Evolutionary conservation across 2,888 invertebrate genomes (phyloP), one percentile per base, ranked within the genome.

Genomic region (Mesorhabditis belari): DNA sequence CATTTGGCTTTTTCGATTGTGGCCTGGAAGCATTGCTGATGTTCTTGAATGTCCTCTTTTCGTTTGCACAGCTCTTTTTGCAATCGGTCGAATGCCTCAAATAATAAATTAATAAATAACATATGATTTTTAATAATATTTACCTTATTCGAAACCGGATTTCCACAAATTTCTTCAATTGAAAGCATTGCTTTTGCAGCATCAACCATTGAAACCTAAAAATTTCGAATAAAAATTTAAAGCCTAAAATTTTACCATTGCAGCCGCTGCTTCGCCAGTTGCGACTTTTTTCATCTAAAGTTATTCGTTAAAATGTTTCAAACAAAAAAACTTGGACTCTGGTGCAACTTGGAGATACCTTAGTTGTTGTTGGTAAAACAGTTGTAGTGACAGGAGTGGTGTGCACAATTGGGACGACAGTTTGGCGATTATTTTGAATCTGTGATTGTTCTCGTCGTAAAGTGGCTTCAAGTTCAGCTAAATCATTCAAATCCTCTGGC

Each of bases 21-120:
- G 52, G 66, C 65, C 62, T 71, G 66, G 59, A 70, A 76, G 58
- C 76, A 76, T 27, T 74, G 70, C 24, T 65, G 63, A 61, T 69
- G 68, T 26, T 68, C 66, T 49, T 64, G 65, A 24, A 74, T 68
- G 19, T 69, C 70, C 26, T 76, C 74, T 44, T 67, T 64, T 53
- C 67, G 64, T 6, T 55, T 60, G 62, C 76, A 76, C 27, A 76
- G 66, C n/a, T 58, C 60, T 54, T 50, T 63, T 19, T 63, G 28
- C 3, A 67, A 52, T 3, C 60, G 55, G 12, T 52, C 59, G 63
- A 65, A 67, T 21, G 61, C 44, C n/a, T 35, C 44, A 9, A n/a
- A n/a, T 35, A 35, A 35, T 35, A 12, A 35, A 17, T 35, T 35
- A 17, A 0, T n/a, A 1, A 2, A 35, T 35, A 17, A 1, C 0